Evolutionary conservation across 1,140 invertebrate genomes (phyloP).

Genomic region (Atta colombica): DNA sequence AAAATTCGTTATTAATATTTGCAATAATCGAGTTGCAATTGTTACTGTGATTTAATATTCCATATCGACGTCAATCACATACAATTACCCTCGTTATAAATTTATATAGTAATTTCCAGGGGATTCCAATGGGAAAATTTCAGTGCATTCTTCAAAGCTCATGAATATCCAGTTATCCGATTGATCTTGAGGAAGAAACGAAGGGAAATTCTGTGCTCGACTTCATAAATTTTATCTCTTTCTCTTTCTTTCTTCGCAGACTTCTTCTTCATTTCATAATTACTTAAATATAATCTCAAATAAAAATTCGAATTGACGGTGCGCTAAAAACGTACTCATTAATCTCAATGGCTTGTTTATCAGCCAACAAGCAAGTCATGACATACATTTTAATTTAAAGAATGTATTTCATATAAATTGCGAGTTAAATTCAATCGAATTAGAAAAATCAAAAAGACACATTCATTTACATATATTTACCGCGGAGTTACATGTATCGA

Average conservation of each 20-base stretch:
- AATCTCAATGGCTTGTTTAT: slow-evolving; percentile 1
- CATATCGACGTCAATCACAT: not conserved
- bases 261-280: slow-evolving; percentile 9
- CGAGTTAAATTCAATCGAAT: not conserved
- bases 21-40: not conserved
- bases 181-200: slow-evolving; percentile 14
- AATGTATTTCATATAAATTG: not conserved
- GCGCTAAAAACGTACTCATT: slow-evolving; percentile 15
- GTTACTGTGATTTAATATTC: slow-evolving; percentile 8
- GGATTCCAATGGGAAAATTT: slow-evolving; percentile 14
- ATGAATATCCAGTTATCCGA: slow-evolving; percentile 51
- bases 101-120: slow-evolving; percentile 23
- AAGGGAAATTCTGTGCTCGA: not conserved
- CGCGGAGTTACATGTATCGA: not conserved
- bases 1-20: not conserved
- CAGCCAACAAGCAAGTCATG: slow-evolving; percentile 1
- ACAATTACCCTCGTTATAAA: not conserved
- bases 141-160: slow-evolving; percentile 33
- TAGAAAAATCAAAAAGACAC: not conserved
- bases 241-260: not conserved
- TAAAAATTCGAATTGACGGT: not conserved
- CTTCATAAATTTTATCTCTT: slow-evolving; percentile 6
- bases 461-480: not conserved
- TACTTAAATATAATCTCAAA: slow-evolving; percentile 27
- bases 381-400: not conserved